A percentile compares a stretch with the other conserved stretches of the same genome.
phyloP scores from a whole-genome alignment of 2,888 invertebrate species.

The Lampropteryx suffumata region DNA sequence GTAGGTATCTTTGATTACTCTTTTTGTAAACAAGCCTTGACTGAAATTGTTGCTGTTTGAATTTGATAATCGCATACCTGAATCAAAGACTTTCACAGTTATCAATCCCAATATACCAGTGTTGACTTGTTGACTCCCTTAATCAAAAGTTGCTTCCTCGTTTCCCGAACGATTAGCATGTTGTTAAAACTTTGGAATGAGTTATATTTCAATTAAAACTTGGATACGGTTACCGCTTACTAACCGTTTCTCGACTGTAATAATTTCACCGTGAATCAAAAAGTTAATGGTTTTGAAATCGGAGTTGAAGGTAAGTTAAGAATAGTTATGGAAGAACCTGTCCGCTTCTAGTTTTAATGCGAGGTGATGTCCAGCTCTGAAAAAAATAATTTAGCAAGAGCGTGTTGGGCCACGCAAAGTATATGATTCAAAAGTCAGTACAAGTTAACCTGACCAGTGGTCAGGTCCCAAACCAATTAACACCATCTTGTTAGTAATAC shows the following conservation, averaged over 20 bases:
- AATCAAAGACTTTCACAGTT: neutral
- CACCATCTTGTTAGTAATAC: too few relatives aligned
- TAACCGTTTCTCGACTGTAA: constrained; percentile 9
- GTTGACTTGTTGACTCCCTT: constrained; percentile 31
- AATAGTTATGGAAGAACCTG: constrained; percentile 15
- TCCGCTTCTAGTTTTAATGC: constrained; percentile 1
- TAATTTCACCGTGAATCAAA: constrained; percentile 17
- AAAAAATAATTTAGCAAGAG: too few relatives aligned
- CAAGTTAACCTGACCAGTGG: too few relatives aligned
- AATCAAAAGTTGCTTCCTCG: constrained; percentile 32
- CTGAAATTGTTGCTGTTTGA: neutral
- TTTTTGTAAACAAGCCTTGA: too few relatives aligned
- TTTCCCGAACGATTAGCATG: constrained; percentile 32
- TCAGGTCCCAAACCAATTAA: too few relatives aligned
- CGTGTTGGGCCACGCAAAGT: too few relatives aligned
- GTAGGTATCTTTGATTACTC: too few relatives aligned
- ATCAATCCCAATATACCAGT: constrained; percentile 8
- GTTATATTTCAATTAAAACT: constrained; percentile 53
- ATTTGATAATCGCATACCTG: neutral
- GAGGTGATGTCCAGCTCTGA: too few relatives aligned
- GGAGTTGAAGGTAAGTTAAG: constrained; percentile 9
- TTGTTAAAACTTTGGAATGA: constrained; percentile 35
- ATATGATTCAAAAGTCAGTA: too few relatives aligned
- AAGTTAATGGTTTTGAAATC: constrained; percentile 11
- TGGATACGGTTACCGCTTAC: constrained; percentile 29